Evolutionary conservation across 2,888 invertebrate species (phyloP), one percentile per base, ranked within the genome.

Genomic region (Magallana nippona): DNA sequence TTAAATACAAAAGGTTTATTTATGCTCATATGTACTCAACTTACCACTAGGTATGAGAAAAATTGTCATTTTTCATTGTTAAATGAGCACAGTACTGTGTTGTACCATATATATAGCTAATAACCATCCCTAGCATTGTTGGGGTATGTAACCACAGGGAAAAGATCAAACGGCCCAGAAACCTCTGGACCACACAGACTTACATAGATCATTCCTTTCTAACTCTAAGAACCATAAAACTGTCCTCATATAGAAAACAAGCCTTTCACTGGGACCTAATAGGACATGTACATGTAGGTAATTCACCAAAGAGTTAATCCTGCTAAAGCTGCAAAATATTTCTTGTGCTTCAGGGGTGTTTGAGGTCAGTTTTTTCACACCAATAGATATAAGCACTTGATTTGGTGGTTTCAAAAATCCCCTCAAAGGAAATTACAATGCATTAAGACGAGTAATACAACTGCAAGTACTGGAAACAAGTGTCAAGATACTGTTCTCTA

Each of bases 391-490:
- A 27, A 63, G 22, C 63, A 63, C 19, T 22, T 19, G 63, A 63
- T 63, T 63, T 63, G 63, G 63, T 27, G 22, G 63, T 63, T 63
- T 22, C 63, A 63, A 63, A n/a, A 60, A 60, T 60, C 60, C 60
- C 60, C n/a, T 60, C 60, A 60, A 60, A 60, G 17, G 60, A 60
- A 60, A 63, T 27, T 22, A 63, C 19, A 63, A 63, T 63, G 15
- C 63, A 63, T 63, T 63, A 63, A 22, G 15, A 63, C 22, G 19
- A 63, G 27, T 22, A 27, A 11, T 22, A 22, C 27, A 22, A 13
- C 10, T 22, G 22, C 22, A 63, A 63, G 19, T 22, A 15, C 22
- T 63, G 63, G 15, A 63, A 15, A 22, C 27, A 19, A 27, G 63
- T 63, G 63, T 63, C 63, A 63, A 22, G 22, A 13, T 13, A 63